These are phyloP conservation scores for Craseonycteris thonglongyai DNA, from an alignment of 2,113 vertebrate genomes.

Conservation along the genomic window DNA sequence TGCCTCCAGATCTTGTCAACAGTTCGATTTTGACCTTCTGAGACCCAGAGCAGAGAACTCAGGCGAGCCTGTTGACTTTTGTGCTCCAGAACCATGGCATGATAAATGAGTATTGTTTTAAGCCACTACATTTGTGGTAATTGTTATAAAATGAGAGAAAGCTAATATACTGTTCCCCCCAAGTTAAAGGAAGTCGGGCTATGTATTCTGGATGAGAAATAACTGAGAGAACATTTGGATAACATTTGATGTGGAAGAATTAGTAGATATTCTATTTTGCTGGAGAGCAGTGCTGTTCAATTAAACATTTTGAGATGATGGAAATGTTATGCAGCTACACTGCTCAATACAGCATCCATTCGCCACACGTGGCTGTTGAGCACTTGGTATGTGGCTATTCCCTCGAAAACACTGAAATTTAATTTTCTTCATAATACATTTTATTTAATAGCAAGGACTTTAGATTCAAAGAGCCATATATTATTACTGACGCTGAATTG, in stretches of 20 bases:
- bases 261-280: neutral
- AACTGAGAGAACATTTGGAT: neutral
- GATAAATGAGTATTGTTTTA: slow-evolving; percentile 12
- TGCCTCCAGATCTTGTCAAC: neutral
- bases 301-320: neutral
- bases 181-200: neutral
- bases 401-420: neutral
- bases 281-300: neutral
- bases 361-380: neutral
- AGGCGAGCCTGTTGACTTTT: neutral
- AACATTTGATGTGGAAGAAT: neutral
- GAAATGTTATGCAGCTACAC: neutral
- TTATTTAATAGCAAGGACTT: neutral
- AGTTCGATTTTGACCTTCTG: neutral
- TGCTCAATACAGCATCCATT: neutral
- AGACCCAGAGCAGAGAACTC: neutral
- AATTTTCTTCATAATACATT: neutral
- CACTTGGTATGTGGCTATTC: neutral
- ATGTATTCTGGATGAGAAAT: slow-evolving; percentile 21
- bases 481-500: neutral
- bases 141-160: neutral
- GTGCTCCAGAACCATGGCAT: neutral
- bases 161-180: neutral
- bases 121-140: neutral
- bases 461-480: neutral